These are phyloP conservation scores for Tenualosa ilisha DNA, from an alignment of 2,797 vertebrate genomes.

Conservation along the genomic window DNA sequence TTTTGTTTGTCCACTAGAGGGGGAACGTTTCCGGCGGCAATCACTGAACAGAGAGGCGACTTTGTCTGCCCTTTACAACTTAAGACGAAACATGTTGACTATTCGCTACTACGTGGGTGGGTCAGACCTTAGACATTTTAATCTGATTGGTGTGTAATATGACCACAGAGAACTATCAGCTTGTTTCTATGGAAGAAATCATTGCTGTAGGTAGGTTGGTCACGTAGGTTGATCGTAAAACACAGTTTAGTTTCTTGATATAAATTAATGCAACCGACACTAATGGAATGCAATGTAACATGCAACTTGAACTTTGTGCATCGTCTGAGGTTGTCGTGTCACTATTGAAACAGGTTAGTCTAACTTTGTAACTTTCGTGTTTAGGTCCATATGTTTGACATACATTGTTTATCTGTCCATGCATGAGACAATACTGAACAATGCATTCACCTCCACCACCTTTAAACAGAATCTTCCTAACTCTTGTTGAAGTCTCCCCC, in stretches of 20 bases:
- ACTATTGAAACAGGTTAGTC: neutral
- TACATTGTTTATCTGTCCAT: neutral
- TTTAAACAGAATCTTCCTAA: neutral
- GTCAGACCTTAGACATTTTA: slow-evolving; percentile 3
- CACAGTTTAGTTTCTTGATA: neutral
- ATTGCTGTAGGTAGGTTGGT: neutral
- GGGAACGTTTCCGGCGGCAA: neutral
- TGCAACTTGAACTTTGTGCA: neutral
- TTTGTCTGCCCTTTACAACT: neutral
- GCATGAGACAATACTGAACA: neutral
- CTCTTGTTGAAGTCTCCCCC: neutral
- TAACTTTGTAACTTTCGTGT: neutral
- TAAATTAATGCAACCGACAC: neutral
- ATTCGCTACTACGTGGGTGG: neutral
- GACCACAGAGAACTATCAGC: neutral
- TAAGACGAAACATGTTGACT: neutral
- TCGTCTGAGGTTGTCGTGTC: neutral
- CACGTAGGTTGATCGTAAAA: neutral
- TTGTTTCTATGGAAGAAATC: neutral
- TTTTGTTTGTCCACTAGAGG: slow-evolving; percentile 2
- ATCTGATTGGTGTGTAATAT: slow-evolving; percentile 22
- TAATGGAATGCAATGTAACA: neutral
- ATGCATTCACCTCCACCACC: neutral
- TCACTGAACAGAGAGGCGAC: neutral
- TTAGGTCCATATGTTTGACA: neutral